Conservation (phyloP, 2,113 vertebrate genomes). For the Guaruba guarouba region DNA sequence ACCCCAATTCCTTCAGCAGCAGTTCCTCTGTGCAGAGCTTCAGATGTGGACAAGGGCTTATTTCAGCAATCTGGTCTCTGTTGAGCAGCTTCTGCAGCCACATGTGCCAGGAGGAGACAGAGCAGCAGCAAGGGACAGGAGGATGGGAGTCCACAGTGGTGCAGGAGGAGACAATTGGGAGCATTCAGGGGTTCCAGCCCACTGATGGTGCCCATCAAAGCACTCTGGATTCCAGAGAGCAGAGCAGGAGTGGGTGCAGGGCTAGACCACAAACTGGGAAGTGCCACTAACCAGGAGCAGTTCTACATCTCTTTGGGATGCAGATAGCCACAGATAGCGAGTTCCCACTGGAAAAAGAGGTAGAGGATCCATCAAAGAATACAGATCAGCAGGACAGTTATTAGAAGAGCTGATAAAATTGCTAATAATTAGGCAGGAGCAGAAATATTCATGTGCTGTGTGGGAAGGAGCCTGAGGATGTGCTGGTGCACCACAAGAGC, state of each 20-base stretch:
- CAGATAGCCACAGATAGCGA: background rate
- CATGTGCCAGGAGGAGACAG: accelerated
- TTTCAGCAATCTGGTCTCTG: background rate
- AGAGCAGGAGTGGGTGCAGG: accelerated
- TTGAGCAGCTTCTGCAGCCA: background rate
- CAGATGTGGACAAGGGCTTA: background rate
- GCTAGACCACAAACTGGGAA: background rate
- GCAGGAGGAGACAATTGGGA: background rate
- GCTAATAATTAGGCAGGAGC: background rate
- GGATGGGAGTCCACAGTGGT: accelerated
- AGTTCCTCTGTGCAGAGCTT: background rate
- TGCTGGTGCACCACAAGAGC: background rate
- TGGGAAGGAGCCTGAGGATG: background rate
- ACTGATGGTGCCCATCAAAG: background rate
- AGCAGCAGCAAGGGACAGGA: background rate
- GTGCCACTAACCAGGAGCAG: background rate
- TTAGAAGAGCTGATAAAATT: slow-evolving; percentile 25
- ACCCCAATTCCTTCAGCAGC: background rate
- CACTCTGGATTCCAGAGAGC: background rate
- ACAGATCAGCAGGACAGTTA: background rate
- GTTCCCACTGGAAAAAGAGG: background rate
- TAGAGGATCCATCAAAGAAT: background rate
- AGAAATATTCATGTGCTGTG: background rate
- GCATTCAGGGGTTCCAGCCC: background rate
- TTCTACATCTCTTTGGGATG: background rate